phyloP scores from a whole-genome alignment of 1,140 invertebrate species.

The Batillaria attramentaria region DNA sequence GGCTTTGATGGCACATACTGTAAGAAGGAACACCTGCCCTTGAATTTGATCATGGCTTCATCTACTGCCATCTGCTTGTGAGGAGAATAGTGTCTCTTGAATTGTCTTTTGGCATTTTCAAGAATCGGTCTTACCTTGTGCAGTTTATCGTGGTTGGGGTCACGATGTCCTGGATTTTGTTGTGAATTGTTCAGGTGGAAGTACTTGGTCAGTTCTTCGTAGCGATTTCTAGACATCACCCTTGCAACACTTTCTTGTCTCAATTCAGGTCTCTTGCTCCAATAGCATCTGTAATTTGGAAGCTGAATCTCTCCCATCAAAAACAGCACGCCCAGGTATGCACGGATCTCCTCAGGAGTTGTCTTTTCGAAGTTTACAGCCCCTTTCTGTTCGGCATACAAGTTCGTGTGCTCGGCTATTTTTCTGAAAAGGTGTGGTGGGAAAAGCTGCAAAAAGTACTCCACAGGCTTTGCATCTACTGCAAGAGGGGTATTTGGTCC shows the following conservation, averaged over 20 bases:
- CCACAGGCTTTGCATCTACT: background rate
- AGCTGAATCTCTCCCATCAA: conserved; percentile 28
- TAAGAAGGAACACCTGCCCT: conserved; percentile 64
- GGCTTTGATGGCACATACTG: conserved; percentile 73
- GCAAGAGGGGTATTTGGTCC: background rate
- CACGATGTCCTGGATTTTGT: background rate
- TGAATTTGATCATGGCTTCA: conserved; percentile 61
- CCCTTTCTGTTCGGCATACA: background rate
- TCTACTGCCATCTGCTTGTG: conserved; percentile 45
- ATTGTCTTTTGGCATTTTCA: conserved; percentile 21
- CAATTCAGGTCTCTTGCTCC: conserved; percentile 1
- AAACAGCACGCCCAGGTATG: conserved; percentile 12
- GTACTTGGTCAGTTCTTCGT: background rate
- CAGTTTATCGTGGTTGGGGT: conserved; percentile 21
- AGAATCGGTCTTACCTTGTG: conserved; percentile 26
- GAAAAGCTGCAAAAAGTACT: background rate
- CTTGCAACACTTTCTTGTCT: background rate
- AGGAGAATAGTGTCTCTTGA: conserved; percentile 23
- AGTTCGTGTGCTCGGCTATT: background rate
- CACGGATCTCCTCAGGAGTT: background rate
- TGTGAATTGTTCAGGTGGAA: background rate
- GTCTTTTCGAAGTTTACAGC: background rate
- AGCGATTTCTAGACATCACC: background rate
- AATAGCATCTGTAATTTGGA: background rate
- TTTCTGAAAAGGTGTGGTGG: background rate